Conservation (phyloP, 2,113 vertebrate genomes). For the Lamprologus ornatipinnis region DNA sequence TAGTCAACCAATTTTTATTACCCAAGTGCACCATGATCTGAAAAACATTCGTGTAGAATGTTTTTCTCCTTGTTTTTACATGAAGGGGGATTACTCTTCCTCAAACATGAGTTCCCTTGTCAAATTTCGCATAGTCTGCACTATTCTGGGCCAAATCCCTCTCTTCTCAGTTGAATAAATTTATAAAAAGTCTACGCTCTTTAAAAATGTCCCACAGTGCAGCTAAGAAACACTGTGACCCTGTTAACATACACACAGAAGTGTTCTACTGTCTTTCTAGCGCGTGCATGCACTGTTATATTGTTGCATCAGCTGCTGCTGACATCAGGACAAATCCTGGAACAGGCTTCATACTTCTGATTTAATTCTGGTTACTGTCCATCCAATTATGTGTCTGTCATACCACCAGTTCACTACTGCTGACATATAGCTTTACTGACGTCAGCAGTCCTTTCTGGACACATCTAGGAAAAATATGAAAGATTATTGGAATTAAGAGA, state of each 20-base stretch:
- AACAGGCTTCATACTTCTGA: background rate
- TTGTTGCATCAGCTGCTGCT: background rate
- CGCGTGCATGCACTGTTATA: background rate
- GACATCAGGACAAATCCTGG: background rate
- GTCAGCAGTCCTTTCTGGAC: background rate
- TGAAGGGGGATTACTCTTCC: constrained; percentile 4
- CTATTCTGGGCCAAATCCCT: constrained; percentile 6
- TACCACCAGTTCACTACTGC: background rate
- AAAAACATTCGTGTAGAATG: background rate
- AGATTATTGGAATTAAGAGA: background rate
- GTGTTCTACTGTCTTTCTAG: background rate
- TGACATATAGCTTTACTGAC: background rate
- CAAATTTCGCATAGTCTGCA: constrained; percentile 1
- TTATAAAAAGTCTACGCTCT: background rate
- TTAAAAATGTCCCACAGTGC: background rate
- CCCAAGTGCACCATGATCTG: background rate
- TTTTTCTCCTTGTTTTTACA: constrained; percentile 4
- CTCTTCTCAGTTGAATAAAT: background rate
- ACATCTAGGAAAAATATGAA: background rate
- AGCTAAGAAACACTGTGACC: background rate
- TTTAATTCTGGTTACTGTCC: background rate
- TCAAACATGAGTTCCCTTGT: constrained; percentile 28
- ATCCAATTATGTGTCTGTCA: background rate
- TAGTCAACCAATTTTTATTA: background rate
- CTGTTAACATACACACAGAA: background rate